Conservation (phyloP, 2,113 vertebrate species). For the Cochlearius cochlearius region DNA sequence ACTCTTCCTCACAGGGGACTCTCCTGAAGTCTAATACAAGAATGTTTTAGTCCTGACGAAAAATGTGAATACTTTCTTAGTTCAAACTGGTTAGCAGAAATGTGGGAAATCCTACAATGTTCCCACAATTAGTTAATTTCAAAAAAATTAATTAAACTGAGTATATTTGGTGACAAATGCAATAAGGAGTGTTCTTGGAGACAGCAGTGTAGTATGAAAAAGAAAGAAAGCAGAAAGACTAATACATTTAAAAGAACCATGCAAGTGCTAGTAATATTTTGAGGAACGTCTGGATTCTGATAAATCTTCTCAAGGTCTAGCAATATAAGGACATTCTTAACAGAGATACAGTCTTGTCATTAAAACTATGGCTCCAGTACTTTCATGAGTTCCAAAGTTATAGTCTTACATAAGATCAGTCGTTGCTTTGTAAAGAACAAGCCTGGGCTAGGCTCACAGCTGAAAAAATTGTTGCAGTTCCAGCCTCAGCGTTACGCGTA, state of each 20-base stretch:
- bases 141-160: not conserved
- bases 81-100: not conserved
- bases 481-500: not conserved
- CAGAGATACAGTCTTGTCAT: not conserved
- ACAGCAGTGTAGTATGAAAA: not conserved
- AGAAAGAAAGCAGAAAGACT: not conserved
- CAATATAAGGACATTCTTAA: not conserved
- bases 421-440: not conserved
- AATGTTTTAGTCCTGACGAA: not conserved
- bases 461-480: not conserved
- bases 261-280: not conserved
- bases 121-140: not conserved
- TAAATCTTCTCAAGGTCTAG: not conserved
- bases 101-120: not conserved
- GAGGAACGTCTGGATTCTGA: not conserved
- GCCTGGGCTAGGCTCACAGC: rapidly evolving
- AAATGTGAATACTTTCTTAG: not conserved
- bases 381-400: not conserved
- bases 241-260: not conserved
- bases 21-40: not conserved
- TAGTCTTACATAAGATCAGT: rapidly evolving
- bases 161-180: not conserved
- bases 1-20: not conserved
- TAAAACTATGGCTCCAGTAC: not conserved
- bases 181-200: not conserved